Percentiles rank a stretch among this genome's conserved stretches.
Evolutionary conservation across 2,888 invertebrate species (phyloP).

Genomic region (Strigamia transsilvanica): DNA sequence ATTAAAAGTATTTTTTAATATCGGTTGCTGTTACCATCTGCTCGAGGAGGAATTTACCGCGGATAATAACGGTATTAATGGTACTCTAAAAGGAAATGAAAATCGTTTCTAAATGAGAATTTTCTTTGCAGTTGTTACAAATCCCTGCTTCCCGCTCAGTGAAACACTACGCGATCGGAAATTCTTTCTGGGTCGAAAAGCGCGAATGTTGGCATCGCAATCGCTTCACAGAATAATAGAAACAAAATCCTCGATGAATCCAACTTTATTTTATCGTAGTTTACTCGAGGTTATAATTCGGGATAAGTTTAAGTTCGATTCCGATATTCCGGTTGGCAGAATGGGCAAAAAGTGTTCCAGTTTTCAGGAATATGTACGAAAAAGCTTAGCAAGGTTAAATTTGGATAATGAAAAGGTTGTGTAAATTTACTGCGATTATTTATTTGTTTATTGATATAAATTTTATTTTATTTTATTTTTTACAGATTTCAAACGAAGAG

Average conservation of each 20-base stretch:
- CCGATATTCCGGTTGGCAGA: neutral
- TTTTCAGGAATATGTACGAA: neutral
- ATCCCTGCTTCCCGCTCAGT: constrained; percentile 75
- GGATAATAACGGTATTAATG: constrained; percentile 56
- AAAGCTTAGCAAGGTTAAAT: neutral
- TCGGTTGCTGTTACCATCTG: constrained; percentile 91
- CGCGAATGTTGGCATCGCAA: constrained; percentile 86
- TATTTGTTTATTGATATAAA: neutral
- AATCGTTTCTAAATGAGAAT: neutral
- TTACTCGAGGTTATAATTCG: constrained; percentile 1
- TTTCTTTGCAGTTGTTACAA: neutral
- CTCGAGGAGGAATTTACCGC: constrained; percentile 70
- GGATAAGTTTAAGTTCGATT: neutral
- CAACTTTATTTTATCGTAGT: neutral
- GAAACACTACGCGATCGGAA: constrained; percentile 68
- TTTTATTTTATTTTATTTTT: neutral
- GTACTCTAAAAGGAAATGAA: neutral
- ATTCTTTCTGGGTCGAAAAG: constrained; percentile 74
- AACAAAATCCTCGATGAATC: neutral
- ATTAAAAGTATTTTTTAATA: constrained; percentile 74
- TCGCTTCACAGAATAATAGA: constrained; percentile 74
- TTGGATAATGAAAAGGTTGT: neutral
- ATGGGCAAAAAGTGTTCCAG: neutral
- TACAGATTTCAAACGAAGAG: constrained; percentile 1
- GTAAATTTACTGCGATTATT: neutral